phyloP scores from a whole-genome alignment of 2,888 invertebrate species.

The Archips crataeganus region DNA sequence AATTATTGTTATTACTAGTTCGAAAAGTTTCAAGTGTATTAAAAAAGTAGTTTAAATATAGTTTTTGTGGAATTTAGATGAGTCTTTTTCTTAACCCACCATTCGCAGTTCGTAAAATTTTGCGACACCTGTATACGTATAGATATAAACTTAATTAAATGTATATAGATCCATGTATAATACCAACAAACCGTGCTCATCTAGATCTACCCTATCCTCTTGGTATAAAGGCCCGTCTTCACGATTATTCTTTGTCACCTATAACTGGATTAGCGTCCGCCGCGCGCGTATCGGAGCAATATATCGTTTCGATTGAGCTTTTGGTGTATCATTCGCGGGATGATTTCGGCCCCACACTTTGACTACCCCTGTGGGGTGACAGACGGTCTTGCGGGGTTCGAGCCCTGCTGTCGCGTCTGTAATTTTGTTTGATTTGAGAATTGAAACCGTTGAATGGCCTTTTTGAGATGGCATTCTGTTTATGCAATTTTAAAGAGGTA shows the following conservation, averaged over 20 bases:
- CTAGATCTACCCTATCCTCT: too few species aligned
- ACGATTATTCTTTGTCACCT: slow-evolving; percentile 63
- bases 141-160: too few species aligned
- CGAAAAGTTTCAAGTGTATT: too few species aligned
- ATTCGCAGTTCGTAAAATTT: too few species aligned
- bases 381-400: slow-evolving; percentile 50
- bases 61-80: too few species aligned
- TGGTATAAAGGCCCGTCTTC: slow-evolving; percentile 4
- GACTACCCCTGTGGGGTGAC: slow-evolving; percentile 57
- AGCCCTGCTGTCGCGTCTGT: slow-evolving; percentile 43
- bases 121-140: too few species aligned
- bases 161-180: too few species aligned
- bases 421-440: slow-evolving; percentile 39
- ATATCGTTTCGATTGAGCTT: slow-evolving; percentile 83
- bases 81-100: too few species aligned
- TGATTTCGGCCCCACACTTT: slow-evolving; percentile 59
- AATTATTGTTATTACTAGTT: too few species aligned
- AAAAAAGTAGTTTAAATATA: too few species aligned
- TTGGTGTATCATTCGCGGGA: slow-evolving; percentile 79
- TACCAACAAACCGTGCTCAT: too few species aligned
- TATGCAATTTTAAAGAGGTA: not conserved
- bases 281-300: slow-evolving; percentile 73
- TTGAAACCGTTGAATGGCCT: slow-evolving; percentile 17
- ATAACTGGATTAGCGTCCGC: slow-evolving; percentile 80
- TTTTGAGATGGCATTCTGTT: slow-evolving; percentile 23